These are phyloP conservation scores for Polyommatus iphigenia DNA, from an alignment of 2,888 invertebrate species.

Conservation along the genomic window DNA sequence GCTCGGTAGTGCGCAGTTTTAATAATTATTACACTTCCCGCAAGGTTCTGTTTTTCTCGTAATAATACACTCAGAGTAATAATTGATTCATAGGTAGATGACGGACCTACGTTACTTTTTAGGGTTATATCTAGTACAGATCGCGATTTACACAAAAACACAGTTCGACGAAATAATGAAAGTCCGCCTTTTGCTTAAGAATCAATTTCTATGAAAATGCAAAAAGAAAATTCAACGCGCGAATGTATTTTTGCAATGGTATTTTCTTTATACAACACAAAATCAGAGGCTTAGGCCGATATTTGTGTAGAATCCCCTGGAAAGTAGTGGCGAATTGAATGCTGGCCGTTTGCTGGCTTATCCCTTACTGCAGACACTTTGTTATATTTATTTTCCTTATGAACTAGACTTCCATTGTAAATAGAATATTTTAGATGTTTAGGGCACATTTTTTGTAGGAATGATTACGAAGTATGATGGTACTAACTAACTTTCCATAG, in stretches of 20 bases:
- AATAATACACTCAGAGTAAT: background rate
- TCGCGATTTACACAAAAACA: background rate
- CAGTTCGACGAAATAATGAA: background rate
- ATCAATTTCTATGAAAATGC: background rate
- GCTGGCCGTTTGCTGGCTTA: constrained; percentile 64
- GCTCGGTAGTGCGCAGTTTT: background rate
- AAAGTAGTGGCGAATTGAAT: constrained; percentile 67
- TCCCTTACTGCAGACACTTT: constrained; percentile 64
- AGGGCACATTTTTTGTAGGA: background rate
- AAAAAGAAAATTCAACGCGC: constrained; percentile 6
- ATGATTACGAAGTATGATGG: background rate
- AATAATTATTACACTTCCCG: background rate
- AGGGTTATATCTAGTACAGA: no score
- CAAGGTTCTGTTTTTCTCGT: background rate
- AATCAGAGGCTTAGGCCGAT: constrained; percentile 58
- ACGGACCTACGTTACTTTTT: no score
- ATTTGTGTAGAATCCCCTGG: constrained; percentile 59
- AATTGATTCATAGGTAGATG: no score
- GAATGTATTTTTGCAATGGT: constrained; percentile 28
- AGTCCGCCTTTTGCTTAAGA: background rate
- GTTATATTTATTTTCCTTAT: constrained; percentile 39
- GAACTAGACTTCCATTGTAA: constrained; percentile 3
- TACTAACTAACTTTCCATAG: no score
- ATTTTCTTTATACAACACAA: constrained; percentile 48
- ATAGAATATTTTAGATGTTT: background rate